Base-by-base conservation (phyloP, 2,797 vertebrate genomes). In the Epinephelus coioides region DNA sequence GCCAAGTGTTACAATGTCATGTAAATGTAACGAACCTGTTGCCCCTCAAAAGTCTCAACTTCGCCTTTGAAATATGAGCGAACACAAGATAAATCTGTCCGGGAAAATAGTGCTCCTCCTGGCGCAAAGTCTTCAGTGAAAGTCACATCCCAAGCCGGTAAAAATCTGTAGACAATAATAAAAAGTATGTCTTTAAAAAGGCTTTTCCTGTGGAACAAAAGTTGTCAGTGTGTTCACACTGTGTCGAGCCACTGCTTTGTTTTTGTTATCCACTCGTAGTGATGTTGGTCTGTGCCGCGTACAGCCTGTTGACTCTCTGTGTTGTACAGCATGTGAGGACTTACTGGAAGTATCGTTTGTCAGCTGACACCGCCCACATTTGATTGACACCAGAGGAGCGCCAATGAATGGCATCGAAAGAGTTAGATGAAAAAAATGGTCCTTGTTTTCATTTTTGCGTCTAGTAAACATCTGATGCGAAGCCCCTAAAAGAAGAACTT, bases 331-430 rank as follows among this genome's bases (percentile, higher is more conserved):
- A 83, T 89, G 88, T 86, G 90, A 93, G 93, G 91, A 93, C 90
- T 96, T 96, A 96, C 96, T 96, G 96, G 95, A 96, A 96, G 95
- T 94, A 89, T 94, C 94, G 81, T 94, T 88, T 88, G 93, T 93
- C 94, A 88, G 53, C 83, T 82, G 94, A 86, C 89, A 53, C 93
- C 94, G 73, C 95, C 95, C 93, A 90, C 79, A 5, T 53, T 57
- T 91, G 94, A 96, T 21, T 83, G 96, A 92, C 94, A 87, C n/a
- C 17, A 0, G 0, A 0, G 1, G 17, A 2, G 17, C 18, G n/a
- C 97, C 96, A 97, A 97, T 97, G 72, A 77, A 38, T 11, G 14
- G 9, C 75, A 7, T 6, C 66, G 56, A 62, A 79, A 85, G 71
- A 46, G 18, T 44, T 3, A 25, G 1, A 4, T 9, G 25, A 40